Evolutionary conservation across 2,888 invertebrate species (phyloP).

Genomic region (Micropterix aruncella): DNA sequence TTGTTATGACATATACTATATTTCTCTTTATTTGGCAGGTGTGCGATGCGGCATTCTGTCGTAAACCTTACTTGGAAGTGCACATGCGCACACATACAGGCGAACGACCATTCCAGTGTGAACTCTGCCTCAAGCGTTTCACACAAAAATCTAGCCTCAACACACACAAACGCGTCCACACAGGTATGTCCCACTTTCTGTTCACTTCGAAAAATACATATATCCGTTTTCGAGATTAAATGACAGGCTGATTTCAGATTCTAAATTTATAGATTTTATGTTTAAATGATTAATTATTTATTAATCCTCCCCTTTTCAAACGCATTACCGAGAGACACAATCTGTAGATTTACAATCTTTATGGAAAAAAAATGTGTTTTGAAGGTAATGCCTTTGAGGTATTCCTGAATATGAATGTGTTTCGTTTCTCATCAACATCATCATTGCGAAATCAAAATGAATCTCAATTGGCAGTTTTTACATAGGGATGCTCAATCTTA

Average conservation of each 20-base stretch:
- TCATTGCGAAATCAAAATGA: no score
- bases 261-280: no score
- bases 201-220: neutral
- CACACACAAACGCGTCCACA: constrained; percentile 50
- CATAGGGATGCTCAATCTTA: no score
- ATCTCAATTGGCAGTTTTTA: no score
- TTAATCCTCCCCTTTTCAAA: no score
- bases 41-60: constrained; percentile 66
- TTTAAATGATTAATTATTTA: no score
- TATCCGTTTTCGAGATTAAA: no score
- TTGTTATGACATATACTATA: no score
- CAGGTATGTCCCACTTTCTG: constrained; percentile 16
- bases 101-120: constrained; percentile 61
- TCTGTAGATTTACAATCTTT: no score
- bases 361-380: no score
- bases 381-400: neutral
- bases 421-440: neutral
- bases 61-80: constrained; percentile 68
- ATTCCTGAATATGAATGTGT: neutral
- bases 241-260: no score
- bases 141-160: constrained; percentile 54
- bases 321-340: no score
- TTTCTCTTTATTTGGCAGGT: constrained; percentile 21
- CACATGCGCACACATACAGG: constrained; percentile 73
- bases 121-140: constrained; percentile 60